Evolutionary conservation across 2,888 invertebrate species (phyloP).

Genomic region (Rutpela maculata): DNA sequence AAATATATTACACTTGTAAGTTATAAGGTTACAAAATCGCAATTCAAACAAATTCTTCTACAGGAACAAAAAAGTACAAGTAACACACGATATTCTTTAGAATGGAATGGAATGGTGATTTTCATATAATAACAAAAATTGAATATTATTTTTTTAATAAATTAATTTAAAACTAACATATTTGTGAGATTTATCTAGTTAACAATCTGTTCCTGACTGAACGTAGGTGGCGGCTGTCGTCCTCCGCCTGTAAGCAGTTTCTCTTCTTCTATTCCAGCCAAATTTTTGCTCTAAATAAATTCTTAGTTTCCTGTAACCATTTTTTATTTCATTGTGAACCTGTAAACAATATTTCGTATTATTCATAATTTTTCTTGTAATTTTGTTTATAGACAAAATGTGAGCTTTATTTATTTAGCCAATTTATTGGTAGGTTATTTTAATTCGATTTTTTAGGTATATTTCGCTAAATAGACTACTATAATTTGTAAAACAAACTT

Average conservation of each 20-base stretch:
- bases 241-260: conserved; percentile 51
- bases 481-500: no score
- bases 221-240: conserved; percentile 62
- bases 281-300: conserved; percentile 59
- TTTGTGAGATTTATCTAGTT: not conserved
- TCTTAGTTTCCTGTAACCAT: conserved; percentile 60
- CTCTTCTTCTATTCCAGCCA: conserved; percentile 54
- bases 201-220: conserved; percentile 22
- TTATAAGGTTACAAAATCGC: not conserved
- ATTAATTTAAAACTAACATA: not conserved
- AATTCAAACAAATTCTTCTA: no score
- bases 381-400: not conserved
- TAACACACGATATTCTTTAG: not conserved
- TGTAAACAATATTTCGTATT: conserved; percentile 47
- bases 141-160: conserved; percentile 10
- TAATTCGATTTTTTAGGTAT: no score
- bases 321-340: conserved; percentile 64
- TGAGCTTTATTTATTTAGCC: no score
- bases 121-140: not conserved
- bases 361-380: not conserved
- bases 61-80: not conserved
- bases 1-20: not conserved
- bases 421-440: no score
- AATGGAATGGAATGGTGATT: not conserved
- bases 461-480: no score